A percentile compares a stretch with the other conserved stretches of the same genome.
These are phyloP conservation scores for Hydrocynus forskahlii DNA, from an alignment of 2,797 vertebrate species.

Conservation along the genomic window DNA sequence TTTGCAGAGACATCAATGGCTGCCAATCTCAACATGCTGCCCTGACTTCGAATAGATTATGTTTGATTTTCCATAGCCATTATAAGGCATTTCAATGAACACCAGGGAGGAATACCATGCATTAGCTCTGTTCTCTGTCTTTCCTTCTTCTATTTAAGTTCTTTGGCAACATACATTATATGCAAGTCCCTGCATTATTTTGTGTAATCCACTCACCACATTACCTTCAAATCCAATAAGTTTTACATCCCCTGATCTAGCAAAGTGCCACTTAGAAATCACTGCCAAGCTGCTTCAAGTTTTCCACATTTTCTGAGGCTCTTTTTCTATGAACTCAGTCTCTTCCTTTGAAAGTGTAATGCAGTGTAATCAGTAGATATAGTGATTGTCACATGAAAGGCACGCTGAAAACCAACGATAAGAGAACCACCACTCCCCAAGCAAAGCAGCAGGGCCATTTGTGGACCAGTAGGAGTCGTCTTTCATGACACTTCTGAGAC, in stretches of 20 bases:
- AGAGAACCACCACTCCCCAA: neutral
- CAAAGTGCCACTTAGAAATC: neutral
- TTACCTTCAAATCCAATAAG: neutral
- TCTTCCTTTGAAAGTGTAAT: constrained; percentile 11
- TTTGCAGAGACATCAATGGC: neutral
- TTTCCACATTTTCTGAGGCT: constrained; percentile 2
- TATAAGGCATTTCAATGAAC: neutral
- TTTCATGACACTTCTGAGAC: neutral
- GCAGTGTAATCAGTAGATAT: constrained; percentile 10
- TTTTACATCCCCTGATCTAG: neutral
- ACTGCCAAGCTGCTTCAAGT: neutral
- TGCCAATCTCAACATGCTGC: neutral
- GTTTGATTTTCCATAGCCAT: neutral
- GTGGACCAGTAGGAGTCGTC: neutral
- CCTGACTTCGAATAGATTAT: neutral
- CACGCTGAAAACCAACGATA: neutral
- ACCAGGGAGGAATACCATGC: neutral
- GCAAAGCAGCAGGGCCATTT: neutral
- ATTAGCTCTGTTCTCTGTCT: neutral
- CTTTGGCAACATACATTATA: no score
- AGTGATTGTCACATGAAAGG: constrained; percentile 23
- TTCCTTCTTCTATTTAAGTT: no score
- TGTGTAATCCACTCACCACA: neutral
- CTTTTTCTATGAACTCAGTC: neutral
- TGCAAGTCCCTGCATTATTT: neutral